Evolutionary conservation across 2,797 vertebrate genomes (phyloP).

Genomic region (Antrozous pallidus): DNA sequence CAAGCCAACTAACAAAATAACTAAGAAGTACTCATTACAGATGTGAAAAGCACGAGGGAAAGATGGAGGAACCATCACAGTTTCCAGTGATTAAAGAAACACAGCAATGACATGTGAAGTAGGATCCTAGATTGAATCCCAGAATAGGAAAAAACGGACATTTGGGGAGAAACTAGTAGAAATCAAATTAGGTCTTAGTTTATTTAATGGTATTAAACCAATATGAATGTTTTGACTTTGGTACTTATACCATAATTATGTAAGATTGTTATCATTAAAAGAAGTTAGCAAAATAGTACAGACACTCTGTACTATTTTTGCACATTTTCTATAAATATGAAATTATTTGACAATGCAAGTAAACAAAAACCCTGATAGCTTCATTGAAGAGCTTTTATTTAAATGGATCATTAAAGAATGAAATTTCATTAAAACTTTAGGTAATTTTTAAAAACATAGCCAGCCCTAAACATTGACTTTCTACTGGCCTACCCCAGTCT

Average conservation of each 20-base stretch:
- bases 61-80: background rate
- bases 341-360: background rate
- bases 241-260: background rate
- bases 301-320: background rate
- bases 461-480: background rate
- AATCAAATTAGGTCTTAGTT: background rate
- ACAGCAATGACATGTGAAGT: background rate
- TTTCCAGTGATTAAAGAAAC: background rate
- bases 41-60: background rate
- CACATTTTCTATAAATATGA: background rate
- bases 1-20: background rate
- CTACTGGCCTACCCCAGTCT: background rate
- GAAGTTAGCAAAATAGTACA: background rate
- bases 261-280: background rate
- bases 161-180: background rate
- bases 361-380: background rate
- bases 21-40: background rate
- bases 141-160: background rate
- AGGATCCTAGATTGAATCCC: background rate
- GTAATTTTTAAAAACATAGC: too few relatives aligned
- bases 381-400: background rate
- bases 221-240: background rate
- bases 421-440: too few relatives aligned
- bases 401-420: background rate
- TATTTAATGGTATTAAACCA: background rate